Conservation (phyloP, 2,113 vertebrate genomes). For the Muscicapa adusta region DNA sequence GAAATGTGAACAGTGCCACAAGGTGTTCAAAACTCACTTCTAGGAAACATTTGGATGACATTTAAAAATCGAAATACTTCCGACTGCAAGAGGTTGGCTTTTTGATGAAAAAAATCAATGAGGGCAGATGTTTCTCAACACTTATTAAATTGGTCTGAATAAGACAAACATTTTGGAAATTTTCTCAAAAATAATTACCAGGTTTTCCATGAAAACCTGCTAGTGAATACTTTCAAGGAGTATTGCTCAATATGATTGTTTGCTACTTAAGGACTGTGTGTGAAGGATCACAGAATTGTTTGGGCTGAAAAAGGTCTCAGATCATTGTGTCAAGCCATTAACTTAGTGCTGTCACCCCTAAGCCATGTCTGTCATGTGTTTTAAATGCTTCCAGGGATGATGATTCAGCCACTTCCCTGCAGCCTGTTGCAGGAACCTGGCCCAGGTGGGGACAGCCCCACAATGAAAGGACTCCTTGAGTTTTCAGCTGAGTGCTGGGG, state of each 20-base stretch:
- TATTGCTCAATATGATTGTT: background rate
- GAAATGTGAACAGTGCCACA: background rate
- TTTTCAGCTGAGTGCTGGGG: fast-evolving
- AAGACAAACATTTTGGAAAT: background rate
- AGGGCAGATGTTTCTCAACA: background rate
- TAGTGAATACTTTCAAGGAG: background rate
- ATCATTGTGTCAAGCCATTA: fast-evolving
- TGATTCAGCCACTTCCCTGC: too few species aligned
- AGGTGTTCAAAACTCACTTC: background rate
- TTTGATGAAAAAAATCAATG: background rate
- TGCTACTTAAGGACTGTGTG: background rate
- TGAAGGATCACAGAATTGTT: background rate
- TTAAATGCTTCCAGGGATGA: background rate
- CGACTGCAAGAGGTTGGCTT: background rate
- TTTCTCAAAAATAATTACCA: background rate
- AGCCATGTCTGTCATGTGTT: fast-evolving
- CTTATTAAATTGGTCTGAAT: background rate
- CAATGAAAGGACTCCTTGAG: fast-evolving
- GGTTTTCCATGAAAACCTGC: background rate
- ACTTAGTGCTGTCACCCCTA: background rate
- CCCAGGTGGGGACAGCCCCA: fast-evolving
- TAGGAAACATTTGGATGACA: background rate
- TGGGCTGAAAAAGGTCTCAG: background rate
- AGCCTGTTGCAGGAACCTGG: background rate
- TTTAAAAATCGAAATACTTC: background rate